phyloP scores from a whole-genome alignment of 2,888 invertebrate species.

The Rambutsinella grinnellia region DNA sequence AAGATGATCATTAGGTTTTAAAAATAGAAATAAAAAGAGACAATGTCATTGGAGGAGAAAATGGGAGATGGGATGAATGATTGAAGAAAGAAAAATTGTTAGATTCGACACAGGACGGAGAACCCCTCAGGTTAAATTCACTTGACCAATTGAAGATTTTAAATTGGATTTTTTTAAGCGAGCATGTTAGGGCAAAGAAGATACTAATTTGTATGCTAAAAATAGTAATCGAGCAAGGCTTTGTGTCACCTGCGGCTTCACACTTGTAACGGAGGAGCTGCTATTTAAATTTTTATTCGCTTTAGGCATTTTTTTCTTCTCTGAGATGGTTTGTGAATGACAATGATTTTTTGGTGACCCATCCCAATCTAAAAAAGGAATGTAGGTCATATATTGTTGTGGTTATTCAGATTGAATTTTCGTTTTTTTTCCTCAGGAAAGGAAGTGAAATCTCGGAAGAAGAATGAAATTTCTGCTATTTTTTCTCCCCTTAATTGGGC shows the following conservation, averaged over 20 bases:
- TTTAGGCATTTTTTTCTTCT: no score
- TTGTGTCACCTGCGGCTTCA: constrained; percentile 37
- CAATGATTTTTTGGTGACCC: neutral
- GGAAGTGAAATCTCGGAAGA: constrained; percentile 10
- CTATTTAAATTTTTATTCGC: no score
- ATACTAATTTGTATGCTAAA: no score
- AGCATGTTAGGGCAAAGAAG: neutral
- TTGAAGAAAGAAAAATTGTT: no score
- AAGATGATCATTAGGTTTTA: no score
- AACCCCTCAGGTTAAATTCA: neutral
- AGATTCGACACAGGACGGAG: no score
- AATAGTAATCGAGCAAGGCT: neutral
- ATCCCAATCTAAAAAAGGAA: neutral
- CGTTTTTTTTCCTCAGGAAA: constrained; percentile 8
- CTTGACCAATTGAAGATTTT: neutral
- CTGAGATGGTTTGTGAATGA: no score
- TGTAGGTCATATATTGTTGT: constrained; percentile 22
- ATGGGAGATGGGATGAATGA: no score
- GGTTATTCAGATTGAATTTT: neutral
- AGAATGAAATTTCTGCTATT: neutral
- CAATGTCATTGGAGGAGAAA: no score
- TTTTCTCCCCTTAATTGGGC: neutral
- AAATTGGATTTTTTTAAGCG: neutral
- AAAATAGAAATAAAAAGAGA: no score
- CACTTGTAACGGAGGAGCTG: no score